Base-by-base conservation (phyloP, 2,113 vertebrate species). In the Poeciliopsis occidentalis region DNA sequence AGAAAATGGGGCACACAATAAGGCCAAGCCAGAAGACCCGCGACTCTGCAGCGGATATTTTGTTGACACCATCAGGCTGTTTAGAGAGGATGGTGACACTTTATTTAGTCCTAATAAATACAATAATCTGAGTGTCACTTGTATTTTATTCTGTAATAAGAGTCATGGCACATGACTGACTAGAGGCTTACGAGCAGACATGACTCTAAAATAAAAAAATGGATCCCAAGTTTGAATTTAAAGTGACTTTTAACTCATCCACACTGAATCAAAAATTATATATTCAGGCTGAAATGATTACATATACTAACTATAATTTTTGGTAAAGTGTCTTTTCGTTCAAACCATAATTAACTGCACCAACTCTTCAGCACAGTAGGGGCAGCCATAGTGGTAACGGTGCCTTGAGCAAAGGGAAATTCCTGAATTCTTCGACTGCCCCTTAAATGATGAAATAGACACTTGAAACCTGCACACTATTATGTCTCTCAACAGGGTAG, bases 1-100 rank as follows among this genome's bases (percentile, higher is more conserved):
- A 95, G 71, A 95, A 88, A 65, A 94, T 4, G 1, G 94, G 94
- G 64, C 90, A 94, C 64, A 93, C 93, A 11, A 97, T 86, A 2
- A 98, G 94, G n/a, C 97, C 98, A 0, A 99, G 74, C 98, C 98
- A 99, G 92, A 99, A 99, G 80, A 99, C 95, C 32, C 89, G 93
- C 1, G 97, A 96, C 73, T 99, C 97, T 0, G 97, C 95, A 65
- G 94, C 94, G 0, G 95, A 95, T 0, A 92, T 39, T 0, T 12
- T 69, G 67, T 92, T 96, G 37, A 62, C 92, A 30, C 94, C 83
- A 0, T 63, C 27, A 27, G 24, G 87, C 90, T 95, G 77, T 44
- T 12, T 12, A 75, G 81, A 69, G 87, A 75, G 26, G 0, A 0
- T 72, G 39, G 69, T 4, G 31, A 77, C 31, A n/a, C 30, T 77